A percentile compares a stretch with the other conserved stretches of the same genome.
Evolutionary conservation across 2,113 vertebrate genomes (phyloP).

Genomic region (Burhinus oedicnemus): DNA sequence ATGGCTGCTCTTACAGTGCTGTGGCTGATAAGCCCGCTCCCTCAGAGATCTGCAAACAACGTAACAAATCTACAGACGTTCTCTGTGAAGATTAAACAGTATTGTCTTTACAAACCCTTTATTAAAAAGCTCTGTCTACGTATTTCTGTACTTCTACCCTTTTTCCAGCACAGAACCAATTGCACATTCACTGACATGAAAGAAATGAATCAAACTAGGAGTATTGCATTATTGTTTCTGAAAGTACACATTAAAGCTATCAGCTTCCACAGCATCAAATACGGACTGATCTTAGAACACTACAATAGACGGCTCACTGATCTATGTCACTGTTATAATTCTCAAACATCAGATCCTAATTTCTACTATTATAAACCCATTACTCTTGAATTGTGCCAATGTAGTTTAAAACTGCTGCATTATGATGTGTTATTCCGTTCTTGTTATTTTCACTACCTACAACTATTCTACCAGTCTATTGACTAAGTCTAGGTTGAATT

Average conservation of each 20-base stretch:
- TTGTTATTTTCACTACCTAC: neutral
- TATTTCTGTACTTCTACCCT: neutral
- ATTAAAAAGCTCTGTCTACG: neutral
- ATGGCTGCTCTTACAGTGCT: too few species aligned
- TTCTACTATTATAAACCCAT: neutral
- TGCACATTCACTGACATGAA: neutral
- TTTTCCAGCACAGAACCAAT: neutral
- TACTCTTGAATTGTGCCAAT: neutral
- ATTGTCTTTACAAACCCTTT: neutral
- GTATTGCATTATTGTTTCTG: neutral
- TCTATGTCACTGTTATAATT: neutral
- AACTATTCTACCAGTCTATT: neutral
- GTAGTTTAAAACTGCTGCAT: neutral
- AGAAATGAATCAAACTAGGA: neutral
- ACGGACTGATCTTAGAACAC: neutral
- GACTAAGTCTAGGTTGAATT: conserved; percentile 14
- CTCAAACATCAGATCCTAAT: neutral
- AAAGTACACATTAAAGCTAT: neutral
- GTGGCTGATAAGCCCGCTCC: neutral
- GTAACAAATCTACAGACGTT: neutral
- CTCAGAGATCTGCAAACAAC: neutral
- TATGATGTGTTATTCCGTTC: neutral
- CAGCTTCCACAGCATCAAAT: neutral
- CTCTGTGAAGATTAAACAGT: neutral
- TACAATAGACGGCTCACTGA: neutral